Percentiles rank a stretch among this genome's conserved stretches.
Conservation (phyloP, 64 coral and sea anemone genomes). For the Pachyseris speciosa region DNA sequence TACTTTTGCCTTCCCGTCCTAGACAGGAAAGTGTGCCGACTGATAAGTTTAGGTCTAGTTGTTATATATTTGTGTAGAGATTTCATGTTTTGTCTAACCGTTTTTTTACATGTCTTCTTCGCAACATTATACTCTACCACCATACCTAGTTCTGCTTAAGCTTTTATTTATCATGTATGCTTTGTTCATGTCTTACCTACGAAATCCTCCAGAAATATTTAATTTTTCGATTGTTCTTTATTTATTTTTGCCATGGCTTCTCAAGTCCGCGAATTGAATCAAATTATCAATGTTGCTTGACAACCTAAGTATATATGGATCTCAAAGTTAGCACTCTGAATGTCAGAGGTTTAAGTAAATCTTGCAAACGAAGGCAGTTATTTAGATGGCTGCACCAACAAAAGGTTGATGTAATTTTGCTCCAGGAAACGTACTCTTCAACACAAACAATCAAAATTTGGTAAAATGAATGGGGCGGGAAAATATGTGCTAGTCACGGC, state of each 20-base stretch:
- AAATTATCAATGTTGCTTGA: not conserved
- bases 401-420: not conserved
- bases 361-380: not conserved
- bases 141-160: too few species aligned
- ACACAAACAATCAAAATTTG: not conserved
- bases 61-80: too few species aligned
- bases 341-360: conserved; percentile 28
- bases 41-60: too few species aligned
- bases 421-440: conserved; percentile 35
- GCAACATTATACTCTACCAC: too few species aligned
- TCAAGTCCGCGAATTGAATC: not conserved
- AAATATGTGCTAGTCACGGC: not conserved
- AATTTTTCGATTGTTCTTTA: not conserved
- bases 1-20: too few species aligned
- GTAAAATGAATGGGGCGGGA: conserved; percentile 2
- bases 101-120: too few species aligned
- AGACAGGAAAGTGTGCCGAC: too few species aligned
- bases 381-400: conserved; percentile 48
- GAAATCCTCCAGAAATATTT: not conserved
- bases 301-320: not conserved
- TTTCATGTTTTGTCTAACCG: too few species aligned
- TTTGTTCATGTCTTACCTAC: not conserved
- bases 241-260: not conserved
- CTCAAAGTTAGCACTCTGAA: conserved; percentile 1
- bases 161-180: too few species aligned